Evolutionary conservation across 2,113 vertebrate genomes (phyloP).

Genomic region (Amphiprion percula): DNA sequence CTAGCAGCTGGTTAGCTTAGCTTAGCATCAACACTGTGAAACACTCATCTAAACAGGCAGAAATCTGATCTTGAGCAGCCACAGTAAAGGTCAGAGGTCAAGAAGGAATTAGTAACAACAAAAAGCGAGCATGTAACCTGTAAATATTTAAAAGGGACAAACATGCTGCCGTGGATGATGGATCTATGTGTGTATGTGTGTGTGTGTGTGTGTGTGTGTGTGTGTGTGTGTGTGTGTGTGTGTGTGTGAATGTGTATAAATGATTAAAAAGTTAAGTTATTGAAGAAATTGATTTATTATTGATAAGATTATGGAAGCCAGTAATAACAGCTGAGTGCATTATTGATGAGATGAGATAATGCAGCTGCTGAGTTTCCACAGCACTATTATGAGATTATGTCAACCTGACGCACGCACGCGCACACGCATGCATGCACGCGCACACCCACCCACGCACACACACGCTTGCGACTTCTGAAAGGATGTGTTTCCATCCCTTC

Average conservation of each 20-base stretch:
- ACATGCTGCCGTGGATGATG: background rate
- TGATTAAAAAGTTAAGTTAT: constrained; percentile 37
- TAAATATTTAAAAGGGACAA: constrained; percentile 59
- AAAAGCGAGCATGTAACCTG: constrained; percentile 44
- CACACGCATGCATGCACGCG: background rate
- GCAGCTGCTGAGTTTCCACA: constrained; percentile 28
- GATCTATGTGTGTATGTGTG: background rate
- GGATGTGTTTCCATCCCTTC: background rate
- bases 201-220: background rate
- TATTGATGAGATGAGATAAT: constrained; percentile 70
- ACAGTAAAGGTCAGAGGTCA: constrained; percentile 56
- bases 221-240: background rate
- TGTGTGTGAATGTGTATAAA: background rate
- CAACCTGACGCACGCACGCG: background rate
- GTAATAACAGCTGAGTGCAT: constrained; percentile 59
- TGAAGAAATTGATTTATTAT: constrained; percentile 71
- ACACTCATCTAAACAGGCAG: no score
- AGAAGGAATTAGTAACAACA: constrained; percentile 44
- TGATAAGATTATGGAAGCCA: constrained; percentile 70
- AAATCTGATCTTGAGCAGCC: constrained; percentile 31
- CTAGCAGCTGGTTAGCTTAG: no score
- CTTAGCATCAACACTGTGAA: no score
- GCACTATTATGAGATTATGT: constrained; percentile 39
- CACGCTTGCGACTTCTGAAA: background rate
- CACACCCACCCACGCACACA: background rate